A percentile compares a stretch with the other conserved stretches of the same genome.
Conservation (phyloP, 2,113 vertebrate genomes). For the Cryptomyrus ogoouensis region DNA sequence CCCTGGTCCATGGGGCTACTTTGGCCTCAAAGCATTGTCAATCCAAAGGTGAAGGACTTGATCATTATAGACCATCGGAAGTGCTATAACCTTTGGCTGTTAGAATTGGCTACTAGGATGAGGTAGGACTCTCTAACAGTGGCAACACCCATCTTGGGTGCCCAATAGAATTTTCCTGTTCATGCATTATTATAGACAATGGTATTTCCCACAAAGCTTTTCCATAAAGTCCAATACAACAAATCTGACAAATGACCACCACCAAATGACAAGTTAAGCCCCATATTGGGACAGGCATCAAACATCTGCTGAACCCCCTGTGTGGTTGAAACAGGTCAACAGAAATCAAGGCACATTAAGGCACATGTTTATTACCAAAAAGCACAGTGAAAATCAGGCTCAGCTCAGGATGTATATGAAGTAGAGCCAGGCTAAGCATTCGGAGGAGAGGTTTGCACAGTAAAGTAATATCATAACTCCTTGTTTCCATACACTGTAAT, state of each 20-base stretch:
- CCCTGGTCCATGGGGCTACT: slow-evolving; percentile 8
- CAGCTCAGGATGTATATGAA: background rate
- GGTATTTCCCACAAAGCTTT: slow-evolving; percentile 2
- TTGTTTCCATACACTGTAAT: background rate
- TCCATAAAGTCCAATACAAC: background rate
- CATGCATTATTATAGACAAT: background rate
- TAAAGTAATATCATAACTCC: background rate
- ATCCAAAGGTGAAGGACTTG: slow-evolving; percentile 19
- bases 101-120: slow-evolving; percentile 28
- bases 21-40: slow-evolving; percentile 20
- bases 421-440: background rate
- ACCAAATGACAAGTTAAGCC: background rate
- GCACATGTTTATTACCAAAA: background rate
- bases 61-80: slow-evolving; percentile 14
- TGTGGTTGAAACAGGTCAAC: background rate
- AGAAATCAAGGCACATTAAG: background rate
- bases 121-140: slow-evolving; percentile 18
- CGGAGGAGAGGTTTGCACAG: background rate
- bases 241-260: background rate
- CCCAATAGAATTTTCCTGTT: background rate
- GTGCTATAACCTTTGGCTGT: slow-evolving; percentile 21
- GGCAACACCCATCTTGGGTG: background rate
- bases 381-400: background rate
- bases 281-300: background rate
- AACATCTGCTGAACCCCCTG: background rate